Percentiles rank a stretch among this genome's conserved stretches.
phyloP scores from a whole-genome alignment of 1,140 invertebrate species.

The Bradynema listronoti region DNA sequence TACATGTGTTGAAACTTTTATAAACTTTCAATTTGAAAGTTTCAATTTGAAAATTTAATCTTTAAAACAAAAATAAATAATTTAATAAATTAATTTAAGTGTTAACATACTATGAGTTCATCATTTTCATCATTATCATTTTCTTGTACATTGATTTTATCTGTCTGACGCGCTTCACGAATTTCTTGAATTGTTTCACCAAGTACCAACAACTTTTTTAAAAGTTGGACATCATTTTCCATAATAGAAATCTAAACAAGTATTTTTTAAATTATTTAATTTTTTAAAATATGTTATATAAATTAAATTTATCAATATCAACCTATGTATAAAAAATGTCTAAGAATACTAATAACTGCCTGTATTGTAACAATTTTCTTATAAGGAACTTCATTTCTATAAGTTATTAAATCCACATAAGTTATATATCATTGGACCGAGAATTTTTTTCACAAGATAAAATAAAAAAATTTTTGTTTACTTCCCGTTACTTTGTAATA shows the following conservation, averaged over 20 bases:
- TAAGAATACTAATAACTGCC: too few species aligned
- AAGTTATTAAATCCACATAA: too few species aligned
- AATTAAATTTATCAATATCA: too few species aligned
- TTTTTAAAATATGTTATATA: too few species aligned
- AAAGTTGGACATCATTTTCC: constrained; percentile 41
- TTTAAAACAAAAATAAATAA: background rate
- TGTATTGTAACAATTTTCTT: too few species aligned
- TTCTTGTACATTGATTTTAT: constrained; percentile 19
- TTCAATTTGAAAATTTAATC: background rate
- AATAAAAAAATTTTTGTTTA: too few species aligned
- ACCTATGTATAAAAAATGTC: too few species aligned
- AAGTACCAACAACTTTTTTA: constrained; percentile 37
- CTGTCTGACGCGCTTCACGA: constrained; percentile 5
- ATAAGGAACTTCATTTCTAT: too few species aligned
- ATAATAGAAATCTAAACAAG: constrained; percentile 37
- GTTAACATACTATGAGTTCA: background rate
- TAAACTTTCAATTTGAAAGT: background rate
- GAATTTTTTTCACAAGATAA: too few species aligned
- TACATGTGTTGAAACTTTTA: background rate
- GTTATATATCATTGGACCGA: too few species aligned
- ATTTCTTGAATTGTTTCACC: constrained; percentile 37
- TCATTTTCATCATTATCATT: constrained; percentile 10
- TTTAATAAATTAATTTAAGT: background rate
- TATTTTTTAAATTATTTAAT: too few species aligned
- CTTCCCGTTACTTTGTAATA: too few species aligned